These are phyloP conservation scores for Drosophila ambigua DNA, from an alignment of 1,140 invertebrate genomes.

Conservation along the genomic window DNA sequence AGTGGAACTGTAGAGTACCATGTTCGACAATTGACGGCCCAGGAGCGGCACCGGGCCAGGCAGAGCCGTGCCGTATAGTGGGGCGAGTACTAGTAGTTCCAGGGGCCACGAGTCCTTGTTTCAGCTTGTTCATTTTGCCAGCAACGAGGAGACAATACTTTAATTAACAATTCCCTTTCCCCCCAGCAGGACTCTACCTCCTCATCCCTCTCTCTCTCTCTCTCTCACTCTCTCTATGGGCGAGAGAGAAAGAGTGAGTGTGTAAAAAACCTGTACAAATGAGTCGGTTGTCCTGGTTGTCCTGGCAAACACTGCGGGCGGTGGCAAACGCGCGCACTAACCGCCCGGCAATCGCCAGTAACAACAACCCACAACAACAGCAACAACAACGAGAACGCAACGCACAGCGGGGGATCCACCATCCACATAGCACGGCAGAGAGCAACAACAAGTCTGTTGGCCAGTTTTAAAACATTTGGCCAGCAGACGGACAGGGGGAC, in stretches of 20 bases:
- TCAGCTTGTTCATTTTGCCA: constrained; percentile 81
- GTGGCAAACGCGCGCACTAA: constrained; percentile 71
- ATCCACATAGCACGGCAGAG: constrained; percentile 1
- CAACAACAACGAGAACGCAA: constrained; percentile 21
- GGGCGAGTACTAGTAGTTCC: constrained; percentile 13
- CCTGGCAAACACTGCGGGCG: constrained; percentile 80
- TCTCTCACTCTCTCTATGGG: neutral
- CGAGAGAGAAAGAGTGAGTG: constrained; percentile 3
- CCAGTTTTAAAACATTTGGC: constrained; percentile 53
- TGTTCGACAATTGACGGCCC: constrained; percentile 83
- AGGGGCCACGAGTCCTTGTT: constrained; percentile 68
- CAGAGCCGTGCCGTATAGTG: constrained; percentile 20
- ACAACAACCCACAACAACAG: constrained; percentile 49
- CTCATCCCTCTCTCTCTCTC: neutral
- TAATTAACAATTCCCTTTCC: constrained; percentile 82
- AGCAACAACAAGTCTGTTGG: constrained; percentile 42
- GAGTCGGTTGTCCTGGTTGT: constrained; percentile 75
- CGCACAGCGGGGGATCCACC: neutral
- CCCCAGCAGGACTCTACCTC: neutral
- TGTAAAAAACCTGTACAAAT: constrained; percentile 76
- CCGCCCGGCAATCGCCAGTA: constrained; percentile 68
- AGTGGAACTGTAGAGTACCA: constrained; percentile 83
- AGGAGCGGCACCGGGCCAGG: constrained; percentile 41
- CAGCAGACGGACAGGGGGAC: constrained; percentile 19
- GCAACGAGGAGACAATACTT: constrained; percentile 83